Evolutionary conservation across 2,888 invertebrate genomes (phyloP), one percentile per base, ranked within the genome.

Genomic region (Thalpophila matura): DNA sequence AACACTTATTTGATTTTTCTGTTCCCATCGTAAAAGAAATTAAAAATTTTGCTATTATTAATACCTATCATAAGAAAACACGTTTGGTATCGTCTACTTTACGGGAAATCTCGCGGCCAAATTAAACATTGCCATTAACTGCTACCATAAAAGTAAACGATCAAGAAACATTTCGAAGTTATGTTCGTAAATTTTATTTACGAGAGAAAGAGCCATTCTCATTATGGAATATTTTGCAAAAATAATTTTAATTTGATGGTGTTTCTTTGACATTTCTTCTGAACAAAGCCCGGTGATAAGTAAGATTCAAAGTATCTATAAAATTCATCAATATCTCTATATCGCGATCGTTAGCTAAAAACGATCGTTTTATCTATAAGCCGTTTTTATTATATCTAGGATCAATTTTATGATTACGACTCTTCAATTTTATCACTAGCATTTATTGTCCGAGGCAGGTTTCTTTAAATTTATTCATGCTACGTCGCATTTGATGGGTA

Each of bases 141-240:
- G 61, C 53, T 61, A 54, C 78, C 75, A 78, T 84, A 81, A 82
- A 86, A 81, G 75, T 53, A 72, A 79, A 77, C 60, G 65, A 58
- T 70, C 51, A 43, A 50, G 60, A 70, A 74, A 74, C 69, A 61
- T 73, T 74, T 68, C 29, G 4, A 50, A 59, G 50, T 29, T 63
- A 50, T 54, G 62, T 69, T 53, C 57, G 60, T 79, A 76, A 78
- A 78, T 74, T 53, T 67, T 61, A 56, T 78, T 77, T 71, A 74
- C 49, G 74, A 77, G 68, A 54, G 77, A 72, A 65, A 72, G 58
- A 46, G 53, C 50, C 40, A 53, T 54, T 47, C 31, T 55, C 14
- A 42, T 51, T 67, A 62, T 63, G 46, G 40, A 68, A 66, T 63
- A 65, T 63, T 70, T 66, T 47, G 27, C 45, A 56, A 59, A 55